Evolutionary conservation across 2,888 invertebrate species (phyloP), one percentile per base, ranked within the genome.

Genomic region (Tineola bisselliella): DNA sequence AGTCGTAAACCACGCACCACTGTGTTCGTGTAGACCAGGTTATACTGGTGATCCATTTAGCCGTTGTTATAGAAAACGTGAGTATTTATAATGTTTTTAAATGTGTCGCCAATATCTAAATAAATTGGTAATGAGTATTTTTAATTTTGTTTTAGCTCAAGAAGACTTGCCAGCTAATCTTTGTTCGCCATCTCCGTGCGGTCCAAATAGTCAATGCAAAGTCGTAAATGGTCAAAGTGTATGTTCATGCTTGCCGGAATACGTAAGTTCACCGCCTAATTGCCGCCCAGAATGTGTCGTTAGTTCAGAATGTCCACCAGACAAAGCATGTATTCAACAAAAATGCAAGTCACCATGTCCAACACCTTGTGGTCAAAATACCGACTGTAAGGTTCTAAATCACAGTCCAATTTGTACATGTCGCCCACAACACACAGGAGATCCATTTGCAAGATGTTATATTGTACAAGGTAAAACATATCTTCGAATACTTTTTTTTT

Each of bases 211-310:
- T 65, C 89, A 90, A 69, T 91, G 91, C 68, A 79, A 83, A 63
- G 80, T 88, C 64, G 74, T 83, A 58, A 89, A 90, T 68, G 88
- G 83, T 12, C 88, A 90, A 77, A 91, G 91, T 61, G 90, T 91
- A 38, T 93, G 93, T 73, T 91, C 91, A 2, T 94, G 94, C 73
- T 76, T 92, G 63, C 90, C 91, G 11, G 89, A 89, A 63, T 92
- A 90, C 67, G 81, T 86, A 59, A 93, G 93, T 17, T 88, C 89
- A 62, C 92, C 93, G 59, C 92, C 92, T 62, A 89, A 89, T 68
- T 93, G 92, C 71, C 86, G 92, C 67, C 92, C 92, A n/a, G 91
- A 92, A 77, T 92, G 92, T 77, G 89, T 90, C n/a, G 88, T 91
- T 13, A 92, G 91, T 69, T 84, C 91, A 19, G 92, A 92, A 76